Evolutionary conservation across 2,797 vertebrate genomes (phyloP), one percentile per base, ranked within the genome.

Genomic region (Monodelphis domestica): DNA sequence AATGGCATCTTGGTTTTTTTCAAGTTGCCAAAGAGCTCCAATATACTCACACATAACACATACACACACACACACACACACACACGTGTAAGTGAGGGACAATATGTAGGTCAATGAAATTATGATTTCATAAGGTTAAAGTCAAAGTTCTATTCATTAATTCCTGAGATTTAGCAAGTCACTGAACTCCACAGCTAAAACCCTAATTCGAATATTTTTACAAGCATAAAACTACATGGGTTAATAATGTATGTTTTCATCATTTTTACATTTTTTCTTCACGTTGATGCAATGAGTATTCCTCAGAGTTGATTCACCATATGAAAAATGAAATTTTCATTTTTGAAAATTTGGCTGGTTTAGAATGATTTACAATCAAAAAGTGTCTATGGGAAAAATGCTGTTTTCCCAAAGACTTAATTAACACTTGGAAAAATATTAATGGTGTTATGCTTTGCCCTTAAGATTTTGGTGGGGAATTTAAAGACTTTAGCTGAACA

Each of bases 211-310:
- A 95, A 95, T 92, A 21, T 93, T 94, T 93, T 30, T 24, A 15
- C 21, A 14, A 51, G 12, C 38, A 93, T 78, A 91, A 9, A 95
- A 92, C 84, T 70, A 53, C 94, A 95, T 78, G 50, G 21, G 14
- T 92, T 87, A 45, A 50, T 94, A 93, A 96, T 94, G 91, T 30
- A 87, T 51, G 28, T 28, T 5, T 24, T 91, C 95, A 78, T 87
- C 94, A 90, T 54, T 96, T n/a, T 97, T 92, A 50, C 52, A 84
- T 84, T 93, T 89, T 91, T 95, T 90, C 38, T 91, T 38, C 93
- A 70, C 38, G 70, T 51, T 92, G 53, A 91, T 95, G 17, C 7
- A 89, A 29, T 88, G 14, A 91, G 56, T 90, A 15, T 50, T 50
- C 92, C 12, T 90, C 59, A 90, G 26, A 54, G 21, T 15, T 93